phyloP scores from a whole-genome alignment of 35 echinoderm and acorn worm species.

The Eucidaris tribuloides region DNA sequence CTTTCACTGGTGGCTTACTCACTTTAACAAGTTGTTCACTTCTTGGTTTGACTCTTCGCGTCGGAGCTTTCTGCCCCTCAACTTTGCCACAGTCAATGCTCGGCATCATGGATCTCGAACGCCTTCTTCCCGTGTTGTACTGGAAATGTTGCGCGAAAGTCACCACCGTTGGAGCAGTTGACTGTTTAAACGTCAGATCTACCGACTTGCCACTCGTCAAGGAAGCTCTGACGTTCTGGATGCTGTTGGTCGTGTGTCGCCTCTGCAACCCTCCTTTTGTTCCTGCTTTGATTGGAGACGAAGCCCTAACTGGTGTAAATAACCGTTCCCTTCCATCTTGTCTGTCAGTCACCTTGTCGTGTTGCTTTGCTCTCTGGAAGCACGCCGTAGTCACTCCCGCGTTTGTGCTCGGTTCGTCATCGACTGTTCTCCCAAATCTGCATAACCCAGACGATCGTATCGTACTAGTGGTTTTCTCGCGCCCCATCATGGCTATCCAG shows the following conservation, averaged over 20 bases:
- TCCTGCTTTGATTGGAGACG: background rate
- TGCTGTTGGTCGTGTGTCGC: background rate
- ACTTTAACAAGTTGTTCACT: too few relatives aligned
- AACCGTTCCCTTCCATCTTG: background rate
- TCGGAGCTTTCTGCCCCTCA: too few relatives aligned
- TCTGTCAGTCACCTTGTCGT: background rate
- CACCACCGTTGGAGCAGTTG: background rate
- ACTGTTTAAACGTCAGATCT: background rate
- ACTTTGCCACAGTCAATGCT: too few relatives aligned
- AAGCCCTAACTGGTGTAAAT: background rate
- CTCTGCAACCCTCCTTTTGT: background rate
- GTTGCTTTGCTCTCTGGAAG: background rate
- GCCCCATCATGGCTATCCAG: background rate
- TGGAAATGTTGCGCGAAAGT: slow-evolving; percentile 1
- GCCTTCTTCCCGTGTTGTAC: background rate
- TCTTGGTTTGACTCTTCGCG: too few relatives aligned
- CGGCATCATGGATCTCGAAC: too few relatives aligned
- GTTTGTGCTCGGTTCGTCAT: too few relatives aligned
- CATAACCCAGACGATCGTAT: too few relatives aligned
- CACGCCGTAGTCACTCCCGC: slow-evolving; percentile 1
- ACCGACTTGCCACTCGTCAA: background rate
- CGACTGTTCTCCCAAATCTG: too few relatives aligned
- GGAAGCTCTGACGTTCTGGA: background rate
- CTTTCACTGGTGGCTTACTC: too few relatives aligned
- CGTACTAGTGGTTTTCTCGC: background rate